Percentiles rank a stretch among this genome's conserved stretches.
phyloP scores from a whole-genome alignment of 2,113 vertebrate genomes.

The Columba livia region DNA sequence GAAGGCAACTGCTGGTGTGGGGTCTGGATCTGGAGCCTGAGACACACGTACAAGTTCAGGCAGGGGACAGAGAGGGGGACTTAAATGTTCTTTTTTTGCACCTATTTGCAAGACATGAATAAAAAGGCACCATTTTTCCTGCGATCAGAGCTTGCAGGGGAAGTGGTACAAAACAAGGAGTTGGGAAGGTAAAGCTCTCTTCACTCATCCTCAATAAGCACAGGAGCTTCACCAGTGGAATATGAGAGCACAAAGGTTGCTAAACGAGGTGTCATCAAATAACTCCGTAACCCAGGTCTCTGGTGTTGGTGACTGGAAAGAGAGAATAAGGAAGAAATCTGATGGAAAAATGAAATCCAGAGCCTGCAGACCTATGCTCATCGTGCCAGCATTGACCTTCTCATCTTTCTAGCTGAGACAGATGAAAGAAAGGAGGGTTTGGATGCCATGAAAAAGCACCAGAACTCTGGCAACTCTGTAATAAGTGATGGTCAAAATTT shows the following conservation, averaged over 20 bases:
- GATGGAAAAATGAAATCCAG: neutral
- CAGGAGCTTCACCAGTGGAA: neutral
- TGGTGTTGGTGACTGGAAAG: neutral
- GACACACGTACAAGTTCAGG: neutral
- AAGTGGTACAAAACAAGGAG: neutral
- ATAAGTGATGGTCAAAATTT: too few relatives aligned
- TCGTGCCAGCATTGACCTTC: neutral
- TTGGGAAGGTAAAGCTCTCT: neutral
- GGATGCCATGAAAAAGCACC: neutral
- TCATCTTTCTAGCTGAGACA: neutral
- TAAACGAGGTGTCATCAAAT: neutral
- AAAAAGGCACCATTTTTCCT: neutral
- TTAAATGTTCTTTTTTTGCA: neutral
- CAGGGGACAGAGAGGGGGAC: neutral
- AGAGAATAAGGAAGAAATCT: neutral
- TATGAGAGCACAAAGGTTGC: neutral
- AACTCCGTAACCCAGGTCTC: neutral
- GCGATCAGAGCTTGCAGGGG: neutral
- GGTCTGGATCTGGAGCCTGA: neutral
- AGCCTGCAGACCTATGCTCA: neutral
- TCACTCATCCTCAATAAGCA: neutral
- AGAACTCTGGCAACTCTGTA: neutral
- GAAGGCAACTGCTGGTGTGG: neutral
- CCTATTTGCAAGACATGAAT: neutral
- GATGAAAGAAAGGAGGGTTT: neutral